Percentiles rank a stretch among this genome's conserved stretches.
Evolutionary conservation across 2,113 vertebrate genomes (phyloP).

Genomic region (Eulemur rufifrons): DNA sequence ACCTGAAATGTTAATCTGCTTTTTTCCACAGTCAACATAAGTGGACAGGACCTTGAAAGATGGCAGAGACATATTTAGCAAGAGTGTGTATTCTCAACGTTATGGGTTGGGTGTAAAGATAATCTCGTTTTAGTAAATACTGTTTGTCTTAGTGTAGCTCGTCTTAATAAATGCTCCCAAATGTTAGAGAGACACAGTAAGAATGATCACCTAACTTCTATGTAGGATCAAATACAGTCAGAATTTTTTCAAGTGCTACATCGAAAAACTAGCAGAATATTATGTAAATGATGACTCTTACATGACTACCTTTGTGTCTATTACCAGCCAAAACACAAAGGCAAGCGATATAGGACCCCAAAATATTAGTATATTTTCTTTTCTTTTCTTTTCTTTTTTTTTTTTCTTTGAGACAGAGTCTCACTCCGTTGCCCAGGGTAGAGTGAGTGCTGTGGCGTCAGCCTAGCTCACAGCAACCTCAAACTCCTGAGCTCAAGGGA

Average conservation of each 20-base stretch:
- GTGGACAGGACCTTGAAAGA: background rate
- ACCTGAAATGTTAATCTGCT: background rate
- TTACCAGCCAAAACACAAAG: background rate
- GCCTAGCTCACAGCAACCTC: too few species aligned
- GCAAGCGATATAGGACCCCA: background rate
- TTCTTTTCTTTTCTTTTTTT: too few species aligned
- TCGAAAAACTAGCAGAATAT: background rate
- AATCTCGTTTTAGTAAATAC: background rate
- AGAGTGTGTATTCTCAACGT: background rate
- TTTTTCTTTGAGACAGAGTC: too few species aligned
- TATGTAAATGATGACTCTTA: background rate
- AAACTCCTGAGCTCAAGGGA: too few species aligned
- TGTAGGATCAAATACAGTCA: background rate
- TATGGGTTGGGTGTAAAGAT: background rate
- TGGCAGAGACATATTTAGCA: background rate
- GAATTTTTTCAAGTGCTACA: background rate
- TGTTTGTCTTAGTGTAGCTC: background rate
- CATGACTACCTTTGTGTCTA: background rate
- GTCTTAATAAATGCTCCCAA: background rate
- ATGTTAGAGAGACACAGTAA: background rate
- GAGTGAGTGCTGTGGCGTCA: too few species aligned
- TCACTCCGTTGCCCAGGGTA: too few species aligned
- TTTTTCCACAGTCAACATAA: background rate
- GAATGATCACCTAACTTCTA: background rate
- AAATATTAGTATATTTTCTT: background rate